Evolutionary conservation across 2,888 invertebrate genomes (phyloP).

Genomic region (Meteorus colon): DNA sequence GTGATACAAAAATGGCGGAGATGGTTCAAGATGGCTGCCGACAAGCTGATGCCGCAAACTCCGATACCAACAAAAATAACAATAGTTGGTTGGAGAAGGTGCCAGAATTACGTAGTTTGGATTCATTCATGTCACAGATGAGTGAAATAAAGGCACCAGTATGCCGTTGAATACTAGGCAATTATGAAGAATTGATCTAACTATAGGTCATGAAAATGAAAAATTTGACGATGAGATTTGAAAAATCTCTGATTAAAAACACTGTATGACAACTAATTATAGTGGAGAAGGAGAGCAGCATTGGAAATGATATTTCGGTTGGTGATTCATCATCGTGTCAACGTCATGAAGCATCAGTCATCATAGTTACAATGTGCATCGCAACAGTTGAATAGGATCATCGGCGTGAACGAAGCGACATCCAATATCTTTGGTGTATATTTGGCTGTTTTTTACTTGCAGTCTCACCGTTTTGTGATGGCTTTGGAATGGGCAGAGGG

Average conservation of each 20-base stretch:
- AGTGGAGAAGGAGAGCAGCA: neutral
- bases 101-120: conserved; percentile 79
- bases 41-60: neutral
- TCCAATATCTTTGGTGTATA: conserved; percentile 62
- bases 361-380: conserved; percentile 22
- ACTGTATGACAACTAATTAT: neutral
- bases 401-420: conserved; percentile 41
- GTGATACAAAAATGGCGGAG: conserved; percentile 34
- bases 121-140: conserved; percentile 80
- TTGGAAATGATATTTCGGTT: neutral
- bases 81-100: conserved; percentile 59
- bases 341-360: neutral
- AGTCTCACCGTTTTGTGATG: conserved; percentile 70
- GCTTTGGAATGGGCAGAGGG: conserved; percentile 57
- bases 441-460: conserved; percentile 70
- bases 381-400: conserved; percentile 34
- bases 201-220: neutral
- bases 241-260: neutral
- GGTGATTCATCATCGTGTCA: conserved; percentile 3
- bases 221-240: conserved; percentile 19
- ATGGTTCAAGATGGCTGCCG: conserved; percentile 28
- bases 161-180: conserved; percentile 68
- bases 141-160: conserved; percentile 76
- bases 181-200: neutral
- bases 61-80: conserved; percentile 40